Conservation (phyloP, 2,113 vertebrate species). For the Propithecus coquereli region DNA sequence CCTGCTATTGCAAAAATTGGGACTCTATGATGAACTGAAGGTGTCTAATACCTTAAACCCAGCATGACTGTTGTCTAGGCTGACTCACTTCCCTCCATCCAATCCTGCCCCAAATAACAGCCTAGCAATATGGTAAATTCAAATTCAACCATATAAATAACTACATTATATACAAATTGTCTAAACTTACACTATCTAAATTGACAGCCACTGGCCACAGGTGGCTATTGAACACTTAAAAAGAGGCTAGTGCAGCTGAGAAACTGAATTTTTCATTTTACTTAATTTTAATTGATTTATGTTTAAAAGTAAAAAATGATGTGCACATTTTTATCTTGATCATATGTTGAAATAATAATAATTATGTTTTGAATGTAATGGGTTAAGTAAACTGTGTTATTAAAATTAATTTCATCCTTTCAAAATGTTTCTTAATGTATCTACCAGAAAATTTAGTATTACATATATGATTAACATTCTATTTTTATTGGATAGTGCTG, state of each 20-base stretch:
- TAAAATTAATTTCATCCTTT: conserved; percentile 17
- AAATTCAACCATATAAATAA: background rate
- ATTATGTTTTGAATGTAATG: background rate
- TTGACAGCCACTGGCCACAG: background rate
- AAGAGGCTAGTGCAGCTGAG: background rate
- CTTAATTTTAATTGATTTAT: conserved; percentile 3
- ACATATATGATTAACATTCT: background rate
- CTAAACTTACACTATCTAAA: background rate
- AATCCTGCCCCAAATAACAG: background rate
- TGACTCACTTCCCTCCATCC: background rate
- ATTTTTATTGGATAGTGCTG: background rate
- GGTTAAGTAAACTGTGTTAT: background rate
- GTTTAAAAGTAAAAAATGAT: background rate
- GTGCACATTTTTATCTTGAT: background rate
- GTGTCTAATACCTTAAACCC: background rate
- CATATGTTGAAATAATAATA: background rate
- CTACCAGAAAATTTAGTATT: background rate
- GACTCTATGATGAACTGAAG: background rate
- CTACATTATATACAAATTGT: background rate
- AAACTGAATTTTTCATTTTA: background rate
- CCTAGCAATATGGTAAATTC: background rate
- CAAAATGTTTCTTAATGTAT: background rate
- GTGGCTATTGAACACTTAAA: background rate
- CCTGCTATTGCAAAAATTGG: background rate
- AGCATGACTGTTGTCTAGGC: background rate